A percentile compares a stretch with the other conserved stretches of the same genome.
Conservation (phyloP, 2,888 invertebrate genomes). For the Conchocele bisecta region DNA sequence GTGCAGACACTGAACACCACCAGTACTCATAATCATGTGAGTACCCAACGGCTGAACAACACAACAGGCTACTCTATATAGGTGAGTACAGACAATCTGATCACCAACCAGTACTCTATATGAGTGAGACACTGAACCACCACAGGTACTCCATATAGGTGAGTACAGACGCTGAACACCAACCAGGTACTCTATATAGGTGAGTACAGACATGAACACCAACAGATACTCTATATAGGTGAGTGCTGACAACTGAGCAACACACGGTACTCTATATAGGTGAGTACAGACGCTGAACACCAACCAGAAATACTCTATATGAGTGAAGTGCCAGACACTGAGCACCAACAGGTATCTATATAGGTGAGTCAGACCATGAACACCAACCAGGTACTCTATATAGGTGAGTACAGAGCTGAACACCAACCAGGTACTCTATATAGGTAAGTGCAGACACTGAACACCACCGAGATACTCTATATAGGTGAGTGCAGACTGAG, state of each 20-base stretch:
- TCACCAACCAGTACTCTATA: no score
- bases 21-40: neutral
- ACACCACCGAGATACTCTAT: neutral
- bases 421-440: no score
- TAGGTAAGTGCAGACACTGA: neutral
- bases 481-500: neutral
- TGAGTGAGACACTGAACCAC: no score
- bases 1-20: neutral
- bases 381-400: no score
- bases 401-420: no score
- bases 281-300: slow-evolving; percentile 4
- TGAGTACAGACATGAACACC: no score
- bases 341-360: no score
- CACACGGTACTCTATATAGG: slow-evolving; percentile 52
- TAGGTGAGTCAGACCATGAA: no score
- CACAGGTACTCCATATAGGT: slow-evolving; percentile 53
- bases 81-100: neutral
- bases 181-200: no score
- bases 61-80: neutral
- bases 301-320: neutral
- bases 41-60: neutral
- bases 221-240: no score
- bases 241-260: no score
- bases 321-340: neutral
- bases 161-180: no score